Evolutionary conservation across 2,113 vertebrate genomes (phyloP).

Genomic region (Pao palembangensis): DNA sequence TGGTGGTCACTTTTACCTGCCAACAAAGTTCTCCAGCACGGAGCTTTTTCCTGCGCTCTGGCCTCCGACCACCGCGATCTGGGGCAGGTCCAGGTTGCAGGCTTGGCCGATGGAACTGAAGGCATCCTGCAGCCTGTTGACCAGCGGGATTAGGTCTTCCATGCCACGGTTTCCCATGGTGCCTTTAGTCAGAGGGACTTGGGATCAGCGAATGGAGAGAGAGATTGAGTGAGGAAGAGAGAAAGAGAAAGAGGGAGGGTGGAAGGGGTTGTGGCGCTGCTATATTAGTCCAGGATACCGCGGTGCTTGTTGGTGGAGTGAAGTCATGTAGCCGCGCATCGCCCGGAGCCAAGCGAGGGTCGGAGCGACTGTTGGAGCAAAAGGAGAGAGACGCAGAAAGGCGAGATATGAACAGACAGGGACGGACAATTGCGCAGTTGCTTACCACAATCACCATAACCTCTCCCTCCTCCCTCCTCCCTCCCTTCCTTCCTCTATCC

Average conservation of each 20-base stretch:
- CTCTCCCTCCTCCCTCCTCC: not conserved
- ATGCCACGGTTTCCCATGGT: slow-evolving; percentile 84
- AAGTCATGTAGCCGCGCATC: slow-evolving; percentile 67
- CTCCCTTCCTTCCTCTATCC: not conserved
- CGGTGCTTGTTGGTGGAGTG: slow-evolving; percentile 67
- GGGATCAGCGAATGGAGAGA: slow-evolving; percentile 33
- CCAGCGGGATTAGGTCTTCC: slow-evolving; percentile 91
- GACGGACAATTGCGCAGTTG: slow-evolving; percentile 71
- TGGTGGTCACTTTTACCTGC: slow-evolving; percentile 74
- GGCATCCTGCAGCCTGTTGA: slow-evolving; percentile 91
- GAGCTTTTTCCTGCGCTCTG: slow-evolving; percentile 91
- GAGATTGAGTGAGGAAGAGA: not conserved
- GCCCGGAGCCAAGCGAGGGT: slow-evolving; percentile 53
- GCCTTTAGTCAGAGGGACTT: slow-evolving; percentile 54
- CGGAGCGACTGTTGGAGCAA: slow-evolving; percentile 26
- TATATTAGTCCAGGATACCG: slow-evolving; percentile 67
- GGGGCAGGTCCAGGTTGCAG: slow-evolving; percentile 87
- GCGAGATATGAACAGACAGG: slow-evolving; percentile 36
- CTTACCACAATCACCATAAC: slow-evolving; percentile 33
- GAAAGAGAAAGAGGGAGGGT: not conserved
- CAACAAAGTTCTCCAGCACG: slow-evolving; percentile 89
- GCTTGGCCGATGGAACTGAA: slow-evolving; percentile 88
- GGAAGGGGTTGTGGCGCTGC: slow-evolving; percentile 29
- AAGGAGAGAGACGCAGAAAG: slow-evolving; percentile 1
- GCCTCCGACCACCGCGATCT: slow-evolving; percentile 88